phyloP scores from a whole-genome alignment of 1,140 invertebrate species.

The Teleogryllus occipitalis region DNA sequence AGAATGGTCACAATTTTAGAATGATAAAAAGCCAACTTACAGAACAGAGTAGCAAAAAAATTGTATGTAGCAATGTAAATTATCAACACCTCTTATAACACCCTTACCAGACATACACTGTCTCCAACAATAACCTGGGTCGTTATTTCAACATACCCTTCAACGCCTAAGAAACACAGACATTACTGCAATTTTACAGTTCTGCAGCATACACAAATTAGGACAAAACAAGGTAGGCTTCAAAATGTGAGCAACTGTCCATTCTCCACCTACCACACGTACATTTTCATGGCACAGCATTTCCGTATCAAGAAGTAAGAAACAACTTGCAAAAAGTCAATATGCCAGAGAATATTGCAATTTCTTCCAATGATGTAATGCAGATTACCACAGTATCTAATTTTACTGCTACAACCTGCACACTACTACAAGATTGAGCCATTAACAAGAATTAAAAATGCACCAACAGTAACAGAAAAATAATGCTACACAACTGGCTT shows the following conservation, averaged over 20 bases:
- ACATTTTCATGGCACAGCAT: neutral
- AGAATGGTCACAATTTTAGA: slow-evolving; percentile 5
- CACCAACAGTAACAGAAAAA: neutral
- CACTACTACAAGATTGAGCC: neutral
- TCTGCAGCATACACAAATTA: neutral
- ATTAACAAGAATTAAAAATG: neutral
- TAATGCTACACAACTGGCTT: neutral
- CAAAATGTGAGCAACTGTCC: neutral
- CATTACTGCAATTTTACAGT: neutral
- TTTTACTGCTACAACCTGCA: neutral
- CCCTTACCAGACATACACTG: neutral
- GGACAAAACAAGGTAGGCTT: neutral
- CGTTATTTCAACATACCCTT: neutral
- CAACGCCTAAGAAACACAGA: neutral
- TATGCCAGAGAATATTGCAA: neutral
- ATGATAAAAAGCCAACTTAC: neutral
- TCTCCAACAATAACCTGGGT: neutral
- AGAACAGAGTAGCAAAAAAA: neutral
- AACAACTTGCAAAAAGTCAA: neutral
- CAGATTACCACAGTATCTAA: neutral
- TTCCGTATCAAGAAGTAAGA: neutral
- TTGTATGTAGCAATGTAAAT: neutral
- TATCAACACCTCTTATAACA: neutral
- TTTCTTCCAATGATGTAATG: neutral
- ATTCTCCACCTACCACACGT: neutral